Conservation (phyloP, 2,888 invertebrate genomes). For the Microdon myrmicae region DNA sequence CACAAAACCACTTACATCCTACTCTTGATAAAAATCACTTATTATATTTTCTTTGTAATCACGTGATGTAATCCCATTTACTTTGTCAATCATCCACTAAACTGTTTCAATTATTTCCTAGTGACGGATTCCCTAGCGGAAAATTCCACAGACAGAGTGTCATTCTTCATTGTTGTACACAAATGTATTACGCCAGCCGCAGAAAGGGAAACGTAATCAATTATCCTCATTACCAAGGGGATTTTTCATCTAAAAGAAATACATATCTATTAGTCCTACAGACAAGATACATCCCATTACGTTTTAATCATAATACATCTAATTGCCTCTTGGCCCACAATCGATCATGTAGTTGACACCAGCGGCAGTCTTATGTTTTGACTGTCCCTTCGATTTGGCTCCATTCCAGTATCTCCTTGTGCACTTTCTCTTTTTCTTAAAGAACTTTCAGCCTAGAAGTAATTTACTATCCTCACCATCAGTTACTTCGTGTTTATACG, state of each 20-base stretch:
- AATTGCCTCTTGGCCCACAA: conserved; percentile 49
- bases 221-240: conserved; percentile 36
- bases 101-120: no score
- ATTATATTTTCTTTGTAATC: no score
- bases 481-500: no score
- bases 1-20: no score
- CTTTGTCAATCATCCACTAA: no score
- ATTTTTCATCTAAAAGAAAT: conserved; percentile 34
- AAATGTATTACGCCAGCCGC: conserved; percentile 2
- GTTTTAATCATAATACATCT: conserved; percentile 39
- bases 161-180: conserved; percentile 9
- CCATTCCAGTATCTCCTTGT: neutral
- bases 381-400: neutral
- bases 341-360: conserved; percentile 50
- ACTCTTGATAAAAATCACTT: no score
- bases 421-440: conserved; percentile 41
- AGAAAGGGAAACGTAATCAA: conserved; percentile 35
- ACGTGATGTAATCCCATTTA: no score
- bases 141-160: no score
- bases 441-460: conserved; percentile 35
- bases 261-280: conserved; percentile 33
- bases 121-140: no score
- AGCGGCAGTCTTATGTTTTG: neutral
- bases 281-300: conserved; percentile 26
- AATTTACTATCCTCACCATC: conserved; percentile 10